Conservation (phyloP, 1,140 invertebrate species). For the Mactra quadrangularis region DNA sequence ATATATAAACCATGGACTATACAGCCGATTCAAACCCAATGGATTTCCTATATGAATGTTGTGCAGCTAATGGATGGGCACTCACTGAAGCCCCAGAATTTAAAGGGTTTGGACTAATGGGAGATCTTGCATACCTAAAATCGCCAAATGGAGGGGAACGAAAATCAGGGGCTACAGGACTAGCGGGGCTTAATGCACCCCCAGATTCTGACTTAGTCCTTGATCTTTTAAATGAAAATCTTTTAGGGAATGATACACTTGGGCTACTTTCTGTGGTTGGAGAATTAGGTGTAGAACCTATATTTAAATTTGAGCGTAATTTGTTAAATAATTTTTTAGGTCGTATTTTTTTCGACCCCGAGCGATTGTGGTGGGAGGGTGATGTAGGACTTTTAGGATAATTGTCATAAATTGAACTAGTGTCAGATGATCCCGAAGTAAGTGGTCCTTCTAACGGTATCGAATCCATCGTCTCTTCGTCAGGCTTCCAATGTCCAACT, state of each 20-base stretch:
- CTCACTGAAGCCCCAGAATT: conserved; percentile 38
- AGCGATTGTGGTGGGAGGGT: conserved; percentile 14
- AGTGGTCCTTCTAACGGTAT: conserved; percentile 59
- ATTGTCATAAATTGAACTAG: neutral
- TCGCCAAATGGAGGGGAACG: conserved; percentile 11
- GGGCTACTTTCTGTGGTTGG: conserved; percentile 54
- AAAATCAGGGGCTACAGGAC: conserved; percentile 9
- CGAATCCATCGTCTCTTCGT: conserved; percentile 70
- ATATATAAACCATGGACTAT: too few species aligned
- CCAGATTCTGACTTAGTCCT: conserved; percentile 61
- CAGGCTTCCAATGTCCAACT: conserved; percentile 84
- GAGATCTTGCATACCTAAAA: conserved; percentile 53
- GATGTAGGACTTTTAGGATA: conserved; percentile 20
- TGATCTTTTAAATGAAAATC: conserved; percentile 68
- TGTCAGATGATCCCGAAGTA: conserved; percentile 17
- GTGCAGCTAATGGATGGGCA: conserved; percentile 19
- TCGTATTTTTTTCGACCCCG: conserved; percentile 52
- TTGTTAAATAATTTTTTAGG: conserved; percentile 69
- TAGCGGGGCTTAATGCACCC: conserved; percentile 30
- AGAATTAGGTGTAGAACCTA: conserved; percentile 54
- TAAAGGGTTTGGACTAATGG: conserved; percentile 56
- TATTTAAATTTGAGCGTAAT: conserved; percentile 49
- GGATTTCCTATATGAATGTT: conserved; percentile 49
- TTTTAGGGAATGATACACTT: conserved; percentile 57
- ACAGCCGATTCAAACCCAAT: conserved; percentile 67